These are phyloP conservation scores for Thunnus maccoyii DNA, from an alignment of 2,113 vertebrate species.

Conservation along the genomic window DNA sequence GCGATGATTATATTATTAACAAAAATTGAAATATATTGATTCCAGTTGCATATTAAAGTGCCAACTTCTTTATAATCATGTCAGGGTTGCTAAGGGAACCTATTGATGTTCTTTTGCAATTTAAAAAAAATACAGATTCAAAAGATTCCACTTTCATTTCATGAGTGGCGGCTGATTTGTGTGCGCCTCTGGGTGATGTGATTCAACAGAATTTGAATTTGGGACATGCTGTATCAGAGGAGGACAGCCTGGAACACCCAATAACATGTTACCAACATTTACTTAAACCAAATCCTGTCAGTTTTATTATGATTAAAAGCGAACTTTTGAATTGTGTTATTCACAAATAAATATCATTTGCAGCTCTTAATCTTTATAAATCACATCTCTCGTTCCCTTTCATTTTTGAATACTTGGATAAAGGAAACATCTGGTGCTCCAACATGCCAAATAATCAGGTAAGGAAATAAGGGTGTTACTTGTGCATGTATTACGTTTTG, in stretches of 20 bases:
- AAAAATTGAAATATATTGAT: neutral
- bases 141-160: conserved; percentile 21
- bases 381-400: neutral
- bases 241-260: conserved; percentile 55
- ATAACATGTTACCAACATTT: conserved; percentile 56
- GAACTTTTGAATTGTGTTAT: conserved; percentile 8
- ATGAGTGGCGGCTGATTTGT: conserved; percentile 43
- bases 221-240: conserved; percentile 53
- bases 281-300: conserved; percentile 19
- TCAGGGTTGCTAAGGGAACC: neutral
- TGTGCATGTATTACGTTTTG: neutral
- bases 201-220: conserved; percentile 61
- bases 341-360: neutral
- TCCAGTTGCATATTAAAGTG: neutral
- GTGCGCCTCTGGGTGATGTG: conserved; percentile 56
- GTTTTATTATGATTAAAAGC: conserved; percentile 16
- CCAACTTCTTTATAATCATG: neutral
- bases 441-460: neutral
- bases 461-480: neutral
- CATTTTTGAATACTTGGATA: neutral
- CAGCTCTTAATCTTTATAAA: neutral
- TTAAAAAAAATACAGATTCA: neutral
- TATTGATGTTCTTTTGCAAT: conserved; percentile 10
- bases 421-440: neutral
- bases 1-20: neutral